Conservation (phyloP, 2,888 invertebrate genomes). For the Dorcus parallelipipedus region DNA sequence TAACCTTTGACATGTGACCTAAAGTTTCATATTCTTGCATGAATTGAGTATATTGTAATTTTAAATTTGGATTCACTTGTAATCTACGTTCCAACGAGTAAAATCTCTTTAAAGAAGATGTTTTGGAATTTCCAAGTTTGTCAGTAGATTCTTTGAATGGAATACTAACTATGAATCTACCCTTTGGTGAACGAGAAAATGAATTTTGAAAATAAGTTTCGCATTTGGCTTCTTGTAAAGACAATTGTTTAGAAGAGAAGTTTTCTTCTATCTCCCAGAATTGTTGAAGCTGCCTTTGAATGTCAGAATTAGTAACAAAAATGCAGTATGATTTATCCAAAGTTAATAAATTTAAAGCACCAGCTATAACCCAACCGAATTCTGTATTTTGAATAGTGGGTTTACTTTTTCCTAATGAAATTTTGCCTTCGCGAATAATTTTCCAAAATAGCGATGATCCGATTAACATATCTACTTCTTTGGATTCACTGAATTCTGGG, state of each 20-base stretch:
- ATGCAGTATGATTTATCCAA: background rate
- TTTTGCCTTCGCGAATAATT: constrained; percentile 2
- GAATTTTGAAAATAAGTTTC: too few species aligned
- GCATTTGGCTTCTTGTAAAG: too few species aligned
- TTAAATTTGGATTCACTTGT: background rate
- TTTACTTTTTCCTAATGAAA: background rate
- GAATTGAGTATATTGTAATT: background rate
- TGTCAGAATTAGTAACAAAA: background rate
- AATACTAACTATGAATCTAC: too few species aligned
- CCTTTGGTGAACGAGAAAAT: too few species aligned
- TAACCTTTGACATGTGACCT: background rate
- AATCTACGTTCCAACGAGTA: background rate
- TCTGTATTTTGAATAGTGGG: constrained; percentile 7
- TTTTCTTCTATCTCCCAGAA: constrained; percentile 15
- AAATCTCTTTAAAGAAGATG: background rate
- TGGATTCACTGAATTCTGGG: constrained; percentile 3
- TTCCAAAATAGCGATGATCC: constrained; percentile 9
- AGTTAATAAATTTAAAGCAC: background rate
- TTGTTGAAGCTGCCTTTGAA: background rate
- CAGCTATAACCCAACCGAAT: constrained; percentile 9
- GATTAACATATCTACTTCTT: constrained; percentile 1
- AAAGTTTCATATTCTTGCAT: background rate
- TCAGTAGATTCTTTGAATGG: too few species aligned
- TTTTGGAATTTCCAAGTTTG: too few species aligned
- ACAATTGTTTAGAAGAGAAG: too few species aligned